phyloP scores from a whole-genome alignment of 2,888 invertebrate species.

The Xylocampa areola region DNA sequence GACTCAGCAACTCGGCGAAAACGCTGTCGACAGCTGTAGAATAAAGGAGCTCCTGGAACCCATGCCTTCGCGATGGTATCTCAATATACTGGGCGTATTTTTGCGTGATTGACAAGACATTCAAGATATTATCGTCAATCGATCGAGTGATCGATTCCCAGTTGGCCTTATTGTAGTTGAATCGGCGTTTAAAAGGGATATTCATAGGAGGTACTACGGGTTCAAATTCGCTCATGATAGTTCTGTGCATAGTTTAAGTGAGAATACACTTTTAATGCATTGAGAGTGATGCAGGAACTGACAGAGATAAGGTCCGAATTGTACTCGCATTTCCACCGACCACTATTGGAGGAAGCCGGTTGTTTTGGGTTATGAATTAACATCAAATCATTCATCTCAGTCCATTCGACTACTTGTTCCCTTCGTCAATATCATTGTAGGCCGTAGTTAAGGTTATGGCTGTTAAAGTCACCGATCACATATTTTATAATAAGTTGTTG shows the following conservation, averaged over 20 bases:
- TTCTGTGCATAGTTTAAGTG: conserved; percentile 7
- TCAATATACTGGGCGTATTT: conserved; percentile 3
- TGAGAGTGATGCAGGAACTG: background rate
- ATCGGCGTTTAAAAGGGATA: conserved; percentile 19
- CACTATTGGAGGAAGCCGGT: conserved; percentile 17
- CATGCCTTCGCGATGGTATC: no score
- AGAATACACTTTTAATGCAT: background rate
- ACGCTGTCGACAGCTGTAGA: no score
- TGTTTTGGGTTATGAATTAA: conserved; percentile 8
- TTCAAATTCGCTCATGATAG: background rate
- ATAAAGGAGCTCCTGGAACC: no score
- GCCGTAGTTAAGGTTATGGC: no score
- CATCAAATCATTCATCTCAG: conserved; percentile 1
- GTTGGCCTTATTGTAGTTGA: conserved; percentile 14
- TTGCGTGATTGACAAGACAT: background rate
- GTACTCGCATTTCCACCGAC: conserved; percentile 9
- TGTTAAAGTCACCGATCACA: no score
- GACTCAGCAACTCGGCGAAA: no score
- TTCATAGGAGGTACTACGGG: background rate
- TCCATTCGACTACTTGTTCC: conserved; percentile 7
- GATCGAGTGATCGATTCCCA: background rate
- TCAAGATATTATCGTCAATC: background rate
- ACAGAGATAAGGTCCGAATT: conserved; percentile 12
- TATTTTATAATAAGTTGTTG: no score
- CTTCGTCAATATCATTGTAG: no score